Evolutionary conservation across 2,888 invertebrate genomes (phyloP).

Genomic region (Drosophila seclusa): DNA sequence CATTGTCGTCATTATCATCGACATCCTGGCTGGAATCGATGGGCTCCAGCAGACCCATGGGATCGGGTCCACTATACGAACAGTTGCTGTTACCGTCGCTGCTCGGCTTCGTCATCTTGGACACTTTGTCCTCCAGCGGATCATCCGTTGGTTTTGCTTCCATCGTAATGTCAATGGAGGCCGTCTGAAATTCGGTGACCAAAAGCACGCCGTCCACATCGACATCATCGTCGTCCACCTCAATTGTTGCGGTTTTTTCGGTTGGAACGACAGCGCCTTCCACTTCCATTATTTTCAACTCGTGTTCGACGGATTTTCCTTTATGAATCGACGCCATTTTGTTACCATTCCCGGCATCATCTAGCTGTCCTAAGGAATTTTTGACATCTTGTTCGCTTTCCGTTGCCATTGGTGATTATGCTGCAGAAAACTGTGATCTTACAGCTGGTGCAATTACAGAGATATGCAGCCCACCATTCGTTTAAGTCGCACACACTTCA

Average conservation of each 20-base stretch:
- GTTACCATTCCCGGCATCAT: constrained; percentile 50
- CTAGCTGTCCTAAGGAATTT: neutral
- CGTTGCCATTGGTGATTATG: constrained; percentile 23
- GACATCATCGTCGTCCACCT: constrained; percentile 53
- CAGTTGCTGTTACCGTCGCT: constrained; percentile 48
- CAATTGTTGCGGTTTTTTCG: constrained; percentile 23
- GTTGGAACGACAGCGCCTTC: constrained; percentile 46
- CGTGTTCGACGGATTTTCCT: constrained; percentile 28
- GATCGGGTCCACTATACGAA: constrained; percentile 63
- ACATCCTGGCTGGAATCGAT: constrained; percentile 35
- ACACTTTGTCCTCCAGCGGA: constrained; percentile 26
- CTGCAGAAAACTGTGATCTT: neutral
- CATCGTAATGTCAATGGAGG: neutral
- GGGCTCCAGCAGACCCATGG: constrained; percentile 76
- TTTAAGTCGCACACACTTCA: neutral
- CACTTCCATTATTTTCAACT: constrained; percentile 66
- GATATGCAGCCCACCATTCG: neutral
- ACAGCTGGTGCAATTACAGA: too few relatives aligned
- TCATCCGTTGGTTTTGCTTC: constrained; percentile 21
- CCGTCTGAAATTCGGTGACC: constrained; percentile 24
- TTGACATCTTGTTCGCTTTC: neutral
- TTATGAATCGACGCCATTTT: constrained; percentile 66
- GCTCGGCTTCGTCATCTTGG: constrained; percentile 46
- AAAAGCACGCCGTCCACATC: constrained; percentile 13
- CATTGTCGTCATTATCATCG: constrained; percentile 38